Percentiles rank a stretch among this genome's conserved stretches.
Evolutionary conservation across 2,888 invertebrate species (phyloP).

Genomic region (Eurytoma adleriae): DNA sequence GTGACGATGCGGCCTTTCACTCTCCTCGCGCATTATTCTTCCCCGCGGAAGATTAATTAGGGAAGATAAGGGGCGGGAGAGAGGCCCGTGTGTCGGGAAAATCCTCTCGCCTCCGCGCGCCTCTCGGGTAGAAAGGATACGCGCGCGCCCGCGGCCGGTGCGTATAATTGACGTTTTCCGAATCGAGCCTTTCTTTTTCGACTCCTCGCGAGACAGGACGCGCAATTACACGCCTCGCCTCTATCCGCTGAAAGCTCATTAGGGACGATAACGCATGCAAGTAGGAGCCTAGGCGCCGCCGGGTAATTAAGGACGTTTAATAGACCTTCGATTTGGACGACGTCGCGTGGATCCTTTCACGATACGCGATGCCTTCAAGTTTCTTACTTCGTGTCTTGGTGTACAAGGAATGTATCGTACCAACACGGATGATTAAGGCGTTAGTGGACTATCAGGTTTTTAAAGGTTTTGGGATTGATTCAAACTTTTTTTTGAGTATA

Average conservation of each 20-base stretch:
- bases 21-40: slow-evolving; percentile 31
- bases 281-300: slow-evolving; percentile 3
- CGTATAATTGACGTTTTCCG: slow-evolving; percentile 22
- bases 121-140: neutral
- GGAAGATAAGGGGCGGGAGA: slow-evolving; percentile 18
- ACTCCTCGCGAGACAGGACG: neutral
- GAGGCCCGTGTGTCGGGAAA: neutral
- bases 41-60: slow-evolving; percentile 38
- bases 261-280: neutral
- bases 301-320: slow-evolving; percentile 26
- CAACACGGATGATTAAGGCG: neutral
- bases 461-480: no score
- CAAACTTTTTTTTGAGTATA: no score
- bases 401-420: neutral
- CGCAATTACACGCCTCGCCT: neutral
- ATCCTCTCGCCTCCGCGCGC: neutral
- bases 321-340: slow-evolving; percentile 18
- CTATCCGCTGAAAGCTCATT: slow-evolving; percentile 29
- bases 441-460: no score
- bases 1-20: slow-evolving; percentile 15
- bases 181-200: neutral
- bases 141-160: neutral
- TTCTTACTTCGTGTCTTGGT: neutral
- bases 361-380: neutral
- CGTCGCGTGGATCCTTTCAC: neutral